Percentiles rank a stretch among this genome's conserved stretches.
Evolutionary conservation across 1,140 invertebrate genomes (phyloP).

Genomic region (Cydia amplana): DNA sequence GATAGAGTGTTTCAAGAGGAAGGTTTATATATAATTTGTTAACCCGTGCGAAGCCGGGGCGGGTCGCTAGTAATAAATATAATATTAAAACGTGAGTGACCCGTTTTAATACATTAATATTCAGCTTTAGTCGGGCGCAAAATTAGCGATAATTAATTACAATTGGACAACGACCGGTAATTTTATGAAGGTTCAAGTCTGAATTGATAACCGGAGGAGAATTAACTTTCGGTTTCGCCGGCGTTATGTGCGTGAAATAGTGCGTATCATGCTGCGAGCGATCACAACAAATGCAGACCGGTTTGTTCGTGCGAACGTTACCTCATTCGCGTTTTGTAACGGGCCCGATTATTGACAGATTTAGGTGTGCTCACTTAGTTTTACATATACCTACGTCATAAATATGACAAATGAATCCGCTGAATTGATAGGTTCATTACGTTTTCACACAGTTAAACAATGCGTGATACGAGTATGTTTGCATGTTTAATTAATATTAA

Average conservation of each 20-base stretch:
- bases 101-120: too few relatives aligned
- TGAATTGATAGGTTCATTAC: conserved; percentile 16
- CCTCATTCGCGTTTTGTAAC: conserved; percentile 21
- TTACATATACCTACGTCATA: background rate
- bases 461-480: background rate
- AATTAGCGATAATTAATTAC: conserved; percentile 21
- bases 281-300: conserved; percentile 26
- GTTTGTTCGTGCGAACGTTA: conserved; percentile 13
- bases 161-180: background rate
- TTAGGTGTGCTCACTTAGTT: background rate
- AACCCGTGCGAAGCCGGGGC: too few relatives aligned
- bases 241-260: conserved; percentile 22
- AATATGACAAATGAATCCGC: background rate
- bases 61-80: too few relatives aligned
- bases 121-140: background rate
- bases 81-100: too few relatives aligned
- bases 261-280: conserved; percentile 13
- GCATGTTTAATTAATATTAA: background rate
- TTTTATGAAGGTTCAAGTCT: background rate
- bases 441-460: conserved; percentile 22
- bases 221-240: conserved; percentile 9
- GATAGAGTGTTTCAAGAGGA: too few relatives aligned
- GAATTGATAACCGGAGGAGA: conserved; percentile 4
- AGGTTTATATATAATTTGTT: too few relatives aligned
- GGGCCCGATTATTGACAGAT: conserved; percentile 16